phyloP scores from a whole-genome alignment of 1,140 invertebrate genomes.

The Olivierus martensii region DNA sequence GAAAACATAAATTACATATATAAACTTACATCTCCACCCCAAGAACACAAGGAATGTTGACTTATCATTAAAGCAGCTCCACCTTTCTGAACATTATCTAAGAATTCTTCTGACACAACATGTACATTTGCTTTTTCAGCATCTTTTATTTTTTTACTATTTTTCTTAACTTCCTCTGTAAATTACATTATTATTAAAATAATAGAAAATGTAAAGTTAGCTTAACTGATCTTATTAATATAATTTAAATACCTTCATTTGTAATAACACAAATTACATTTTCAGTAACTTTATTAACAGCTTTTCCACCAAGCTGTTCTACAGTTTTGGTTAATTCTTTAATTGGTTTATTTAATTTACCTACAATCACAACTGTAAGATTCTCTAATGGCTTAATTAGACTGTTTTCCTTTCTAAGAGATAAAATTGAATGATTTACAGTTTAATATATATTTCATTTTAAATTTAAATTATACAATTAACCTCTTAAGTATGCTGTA shows the following conservation, averaged over 20 bases:
- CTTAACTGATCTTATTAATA: constrained; percentile 5
- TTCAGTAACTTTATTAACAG: constrained; percentile 47
- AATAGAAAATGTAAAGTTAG: neutral
- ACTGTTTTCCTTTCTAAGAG: too few species aligned
- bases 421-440: too few species aligned
- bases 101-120: constrained; percentile 59
- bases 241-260: constrained; percentile 34
- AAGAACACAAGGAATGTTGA: constrained; percentile 11
- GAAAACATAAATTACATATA: neutral
- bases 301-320: constrained; percentile 50
- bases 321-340: constrained; percentile 4
- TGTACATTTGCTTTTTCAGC: constrained; percentile 56
- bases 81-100: constrained; percentile 41
- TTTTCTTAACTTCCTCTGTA: constrained; percentile 50
- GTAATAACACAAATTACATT: constrained; percentile 61
- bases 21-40: constrained; percentile 18
- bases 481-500: too few species aligned
- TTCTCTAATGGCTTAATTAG: constrained; percentile 47
- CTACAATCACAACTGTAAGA: constrained; percentile 61
- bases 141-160: constrained; percentile 46
- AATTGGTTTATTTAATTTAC: constrained; percentile 40
- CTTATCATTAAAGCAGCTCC: constrained; percentile 19
- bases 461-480: too few species aligned
- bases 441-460: too few species aligned
- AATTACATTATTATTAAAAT: neutral